Conservation (phyloP, 2,797 vertebrate genomes). For the Cossypha niveicapilla region DNA sequence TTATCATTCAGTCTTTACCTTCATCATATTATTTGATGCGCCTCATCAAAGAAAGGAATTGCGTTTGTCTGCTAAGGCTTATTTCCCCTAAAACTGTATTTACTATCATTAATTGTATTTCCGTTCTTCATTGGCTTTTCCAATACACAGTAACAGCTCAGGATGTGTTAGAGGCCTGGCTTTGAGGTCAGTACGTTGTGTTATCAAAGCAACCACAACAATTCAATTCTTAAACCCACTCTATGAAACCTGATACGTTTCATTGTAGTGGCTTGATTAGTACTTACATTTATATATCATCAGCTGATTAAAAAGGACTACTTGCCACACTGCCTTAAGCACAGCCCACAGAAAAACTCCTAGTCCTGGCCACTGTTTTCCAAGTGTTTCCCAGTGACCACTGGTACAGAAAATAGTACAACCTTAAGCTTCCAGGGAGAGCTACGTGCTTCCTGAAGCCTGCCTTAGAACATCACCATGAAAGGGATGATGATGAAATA, state of each 20-base stretch:
- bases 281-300: neutral
- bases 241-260: neutral
- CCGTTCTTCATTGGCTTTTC: neutral
- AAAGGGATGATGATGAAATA: slow-evolving; percentile 67
- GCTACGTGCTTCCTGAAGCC: neutral
- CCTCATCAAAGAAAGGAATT: slow-evolving; percentile 66
- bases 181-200: neutral
- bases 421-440: neutral
- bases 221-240: neutral
- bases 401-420: neutral
- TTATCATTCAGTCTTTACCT: slow-evolving; percentile 55
- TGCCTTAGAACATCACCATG: slow-evolving; percentile 13
- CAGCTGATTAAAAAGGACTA: neutral
- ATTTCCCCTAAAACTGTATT: slow-evolving; percentile 49
- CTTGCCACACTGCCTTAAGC: neutral
- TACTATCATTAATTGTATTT: slow-evolving; percentile 29
- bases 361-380: neutral
- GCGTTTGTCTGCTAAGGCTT: slow-evolving; percentile 38
- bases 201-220: neutral
- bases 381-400: neutral
- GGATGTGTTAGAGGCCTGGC: neutral
- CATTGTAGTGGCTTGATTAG: neutral
- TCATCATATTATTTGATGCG: slow-evolving; percentile 43
- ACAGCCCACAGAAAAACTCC: neutral
- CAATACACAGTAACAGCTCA: neutral